Base-by-base conservation (phyloP, 2,113 vertebrate species). In the Raja brachyura region DNA sequence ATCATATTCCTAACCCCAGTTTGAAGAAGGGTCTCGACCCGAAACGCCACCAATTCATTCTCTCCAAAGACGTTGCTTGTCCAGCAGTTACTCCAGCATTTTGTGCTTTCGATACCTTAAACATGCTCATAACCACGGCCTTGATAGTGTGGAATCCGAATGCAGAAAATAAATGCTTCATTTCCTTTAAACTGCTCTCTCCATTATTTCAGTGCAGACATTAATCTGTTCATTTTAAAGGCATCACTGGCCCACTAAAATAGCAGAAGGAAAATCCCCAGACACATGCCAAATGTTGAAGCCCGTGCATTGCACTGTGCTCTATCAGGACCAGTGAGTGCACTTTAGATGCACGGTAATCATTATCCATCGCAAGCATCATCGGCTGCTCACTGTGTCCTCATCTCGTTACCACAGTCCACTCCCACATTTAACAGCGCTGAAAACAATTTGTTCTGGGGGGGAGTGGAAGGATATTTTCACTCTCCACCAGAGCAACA, bases 391-490 rank as follows among this genome's bases (percentile, higher is more conserved):
- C 33, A 0, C 68, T 54, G 73, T 54, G 39, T 22, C 81, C 81
- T 20, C 68, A 33, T 3, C 33, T 74, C 66, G 13, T 92, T 74
- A 92, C 33, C 68, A 74, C 68, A 11, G 39, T 74, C 90, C 28
- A 92, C 39, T 54, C 66, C 70, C 33, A 92, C 61, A 31, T 54
- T 28, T 4, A 39, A 18, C 25, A 70, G 10, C 48, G 48, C 39
- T 54, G 20, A 48, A 90, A 90, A 70, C 14, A 70, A 22, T 73
- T 92, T 92, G 90, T 92, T 92, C 90, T 92, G 90, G 68, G 90
- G 90, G 68, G 90, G 90, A 92, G 90, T 92, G 90, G 73, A 48
- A 92, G 48, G 59, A 5, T 73, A 7, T 4, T 73, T 73, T 92
- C 90, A 92, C 68, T 73, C 10, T 54, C 90, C 33, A 5, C 20